These are phyloP conservation scores for Dysdera silvatica DNA, from an alignment of 1,140 invertebrate species.

Conservation along the genomic window DNA sequence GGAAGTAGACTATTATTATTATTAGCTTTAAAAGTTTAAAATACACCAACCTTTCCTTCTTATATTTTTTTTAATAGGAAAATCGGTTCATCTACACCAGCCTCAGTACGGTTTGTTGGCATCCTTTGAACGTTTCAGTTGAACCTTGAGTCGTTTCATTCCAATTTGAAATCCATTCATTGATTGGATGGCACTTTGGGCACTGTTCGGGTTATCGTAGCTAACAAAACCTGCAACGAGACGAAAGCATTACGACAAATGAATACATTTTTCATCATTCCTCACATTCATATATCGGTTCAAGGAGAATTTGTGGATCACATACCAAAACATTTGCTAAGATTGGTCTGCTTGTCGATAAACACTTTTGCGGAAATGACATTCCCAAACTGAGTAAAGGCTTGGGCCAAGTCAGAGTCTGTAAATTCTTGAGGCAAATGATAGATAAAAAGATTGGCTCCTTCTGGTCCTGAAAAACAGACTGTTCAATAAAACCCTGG, in stretches of 20 bases:
- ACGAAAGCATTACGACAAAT: neutral
- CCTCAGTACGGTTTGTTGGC: conserved; percentile 78
- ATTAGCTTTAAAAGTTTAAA: too few relatives aligned
- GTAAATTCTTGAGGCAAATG: conserved; percentile 96
- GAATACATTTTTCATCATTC: too few relatives aligned
- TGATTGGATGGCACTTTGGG: conserved; percentile 94
- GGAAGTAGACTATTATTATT: too few relatives aligned
- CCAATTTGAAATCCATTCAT: conserved; percentile 99
- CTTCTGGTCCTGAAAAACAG: conserved; percentile 64
- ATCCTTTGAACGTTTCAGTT: conserved; percentile 97
- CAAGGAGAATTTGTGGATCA: neutral
- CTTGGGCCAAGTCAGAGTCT: conserved; percentile 86
- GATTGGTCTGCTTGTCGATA: conserved; percentile 97
- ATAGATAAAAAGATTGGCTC: conserved; percentile 97
- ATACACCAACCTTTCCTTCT: too few relatives aligned
- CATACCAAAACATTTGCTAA: conserved; percentile 94
- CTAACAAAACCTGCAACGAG: conserved; percentile 69
- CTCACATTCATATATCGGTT: too few relatives aligned
- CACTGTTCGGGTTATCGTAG: conserved; percentile 95
- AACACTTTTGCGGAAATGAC: conserved; percentile 98
- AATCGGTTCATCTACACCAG: too few relatives aligned
- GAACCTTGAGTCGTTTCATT: conserved; percentile 98
- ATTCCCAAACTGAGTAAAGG: conserved; percentile 91
- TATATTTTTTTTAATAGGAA: too few relatives aligned
- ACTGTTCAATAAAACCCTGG: too few relatives aligned